Evolutionary conservation across 2,113 vertebrate species (phyloP).

Genomic region (Gnathonemus echidnorhynchus): DNA sequence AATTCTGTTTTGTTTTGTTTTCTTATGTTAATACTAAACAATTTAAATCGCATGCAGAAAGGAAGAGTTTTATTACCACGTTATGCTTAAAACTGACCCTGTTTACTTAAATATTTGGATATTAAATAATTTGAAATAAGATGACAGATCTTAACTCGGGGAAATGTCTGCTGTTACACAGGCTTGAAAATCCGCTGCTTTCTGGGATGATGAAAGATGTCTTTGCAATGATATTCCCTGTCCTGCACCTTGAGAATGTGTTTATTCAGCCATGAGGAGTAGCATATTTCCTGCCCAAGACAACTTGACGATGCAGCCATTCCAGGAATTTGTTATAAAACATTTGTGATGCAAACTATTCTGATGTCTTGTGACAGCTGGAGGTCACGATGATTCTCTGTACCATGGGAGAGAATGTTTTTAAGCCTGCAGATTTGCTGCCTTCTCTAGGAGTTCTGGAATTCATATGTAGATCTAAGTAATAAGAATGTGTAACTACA

Average conservation of each 20-base stretch:
- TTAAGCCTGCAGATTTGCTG: neutral
- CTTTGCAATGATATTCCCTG: neutral
- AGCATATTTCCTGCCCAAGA: neutral
- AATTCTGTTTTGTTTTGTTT: neutral
- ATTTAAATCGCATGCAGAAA: neutral
- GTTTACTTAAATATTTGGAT: neutral
- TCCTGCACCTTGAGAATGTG: neutral
- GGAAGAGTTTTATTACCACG: neutral
- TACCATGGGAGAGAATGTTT: neutral
- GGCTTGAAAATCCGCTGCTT: neutral
- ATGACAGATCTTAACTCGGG: neutral
- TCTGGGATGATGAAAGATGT: neutral
- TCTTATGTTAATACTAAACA: neutral
- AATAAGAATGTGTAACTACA: neutral
- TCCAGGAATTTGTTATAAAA: neutral
- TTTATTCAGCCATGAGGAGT: neutral
- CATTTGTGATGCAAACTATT: conserved; percentile 4
- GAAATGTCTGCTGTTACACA: neutral
- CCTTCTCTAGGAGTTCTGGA: neutral
- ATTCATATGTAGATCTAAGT: neutral
- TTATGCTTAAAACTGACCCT: neutral
- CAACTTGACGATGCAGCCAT: neutral
- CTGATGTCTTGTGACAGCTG: neutral
- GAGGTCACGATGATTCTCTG: neutral
- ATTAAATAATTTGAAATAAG: neutral